These are phyloP conservation scores for Esox niger DNA, from an alignment of 2,113 vertebrate genomes.

Conservation along the genomic window DNA sequence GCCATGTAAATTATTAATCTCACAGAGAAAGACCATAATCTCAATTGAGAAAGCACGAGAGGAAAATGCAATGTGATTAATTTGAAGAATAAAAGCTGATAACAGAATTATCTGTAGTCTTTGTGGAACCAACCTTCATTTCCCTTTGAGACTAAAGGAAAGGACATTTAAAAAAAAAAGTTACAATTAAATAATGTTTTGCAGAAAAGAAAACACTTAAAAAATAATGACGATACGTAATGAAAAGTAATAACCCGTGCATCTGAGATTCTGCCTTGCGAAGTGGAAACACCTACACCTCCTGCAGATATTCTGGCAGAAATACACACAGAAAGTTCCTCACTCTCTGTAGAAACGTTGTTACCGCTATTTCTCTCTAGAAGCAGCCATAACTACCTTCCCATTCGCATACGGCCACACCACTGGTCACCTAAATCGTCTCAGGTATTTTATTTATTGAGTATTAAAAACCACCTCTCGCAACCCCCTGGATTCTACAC, in stretches of 20 bases:
- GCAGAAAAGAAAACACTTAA: background rate
- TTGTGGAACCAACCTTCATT: constrained; percentile 15
- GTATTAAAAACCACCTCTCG: constrained; percentile 7
- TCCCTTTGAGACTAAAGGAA: background rate
- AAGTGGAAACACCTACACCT: too few relatives aligned
- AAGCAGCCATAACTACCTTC: too few relatives aligned
- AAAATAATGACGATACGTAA: background rate
- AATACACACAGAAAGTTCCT: too few relatives aligned
- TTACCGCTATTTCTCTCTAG: too few relatives aligned
- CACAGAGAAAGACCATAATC: background rate
- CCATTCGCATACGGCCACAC: too few relatives aligned
- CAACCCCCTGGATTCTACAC: background rate
- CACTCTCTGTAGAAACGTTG: too few relatives aligned
- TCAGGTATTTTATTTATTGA: constrained; percentile 17
- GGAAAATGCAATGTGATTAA: constrained; percentile 27
- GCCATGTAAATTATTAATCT: constrained; percentile 35
- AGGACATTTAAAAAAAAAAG: background rate
- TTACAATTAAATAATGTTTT: background rate
- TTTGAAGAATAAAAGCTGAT: constrained; percentile 36
- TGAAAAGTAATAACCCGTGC: too few relatives aligned
- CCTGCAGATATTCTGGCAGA: too few relatives aligned
- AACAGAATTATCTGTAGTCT: constrained; percentile 22
- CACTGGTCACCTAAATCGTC: background rate
- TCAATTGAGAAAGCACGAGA: background rate
- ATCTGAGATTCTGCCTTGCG: too few relatives aligned